Evolutionary conservation across 2,113 vertebrate species (phyloP), one percentile per base, ranked within the genome.

Genomic region (Chlorodrepanis virens): DNA sequence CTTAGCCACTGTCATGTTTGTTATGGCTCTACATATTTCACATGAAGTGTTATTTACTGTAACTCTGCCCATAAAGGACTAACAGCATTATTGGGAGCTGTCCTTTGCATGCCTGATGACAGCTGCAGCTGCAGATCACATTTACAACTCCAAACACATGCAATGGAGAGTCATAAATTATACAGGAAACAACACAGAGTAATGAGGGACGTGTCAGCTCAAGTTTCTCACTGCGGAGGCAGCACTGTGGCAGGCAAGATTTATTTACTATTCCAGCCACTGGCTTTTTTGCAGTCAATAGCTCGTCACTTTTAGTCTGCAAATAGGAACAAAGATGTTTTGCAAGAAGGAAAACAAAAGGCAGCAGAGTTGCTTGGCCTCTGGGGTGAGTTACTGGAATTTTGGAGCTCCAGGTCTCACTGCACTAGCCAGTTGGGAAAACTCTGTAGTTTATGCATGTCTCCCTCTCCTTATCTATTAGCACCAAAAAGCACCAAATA

Each of bases 211-310:
- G 6, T 83, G 88, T 88, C 90, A 80, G 70, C 71, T 85, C 75
- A 5, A 54, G 75, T 70, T 93, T 80, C 88, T 90, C 70, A 33
- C 85, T 85, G 64, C n/a, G 27, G 75, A 86, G 83, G 93, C 71
- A 85, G 78, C 25, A 3, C 37, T 12, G 45, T 85, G 71, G 57
- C 81, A 57, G 17, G 29, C 65, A 61, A 87, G 87, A 91, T 95
- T 92, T 95, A 93, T 95, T 93, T 90, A 90, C 92, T 90, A 25
- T 47, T 64, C 85, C 71, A 88, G 84, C 42, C 68, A 50, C 71
- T 83, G 82, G 39, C 72, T 91, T 70, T 56, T 63, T 53, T 49
- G 67, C 49, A 88, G 63, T 69, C 67, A 57, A 45, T 57, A 94
- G 59, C 27, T 90, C 79, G 31, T 88, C 33, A 24, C 54, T 95